A percentile compares a stretch with the other conserved stretches of the same genome.
phyloP scores from a whole-genome alignment of 1,140 invertebrate genomes.

The Drosophila guanche region DNA sequence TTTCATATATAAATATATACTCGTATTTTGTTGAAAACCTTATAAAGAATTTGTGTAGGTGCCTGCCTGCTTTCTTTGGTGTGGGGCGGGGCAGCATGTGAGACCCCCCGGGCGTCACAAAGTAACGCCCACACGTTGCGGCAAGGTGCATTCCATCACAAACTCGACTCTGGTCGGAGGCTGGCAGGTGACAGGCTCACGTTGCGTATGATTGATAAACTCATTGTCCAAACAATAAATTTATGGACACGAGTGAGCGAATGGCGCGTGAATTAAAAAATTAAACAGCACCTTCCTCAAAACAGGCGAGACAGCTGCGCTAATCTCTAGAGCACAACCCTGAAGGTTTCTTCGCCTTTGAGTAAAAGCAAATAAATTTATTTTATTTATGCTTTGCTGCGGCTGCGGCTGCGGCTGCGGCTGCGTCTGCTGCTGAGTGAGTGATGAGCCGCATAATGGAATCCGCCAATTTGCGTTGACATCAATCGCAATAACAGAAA shows the following conservation, averaged over 20 bases:
- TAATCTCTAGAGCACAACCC: conserved; percentile 57
- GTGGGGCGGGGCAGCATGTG: conserved; percentile 34
- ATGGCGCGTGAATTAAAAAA: conserved; percentile 23
- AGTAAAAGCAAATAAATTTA: conserved; percentile 42
- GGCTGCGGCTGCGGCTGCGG: conserved; percentile 21
- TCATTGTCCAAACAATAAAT: conserved; percentile 42
- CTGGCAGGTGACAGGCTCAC: conserved; percentile 64
- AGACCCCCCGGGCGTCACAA: conserved; percentile 15
- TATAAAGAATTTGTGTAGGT: conserved; percentile 23
- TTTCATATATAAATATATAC: conserved; percentile 32
- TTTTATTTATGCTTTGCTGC: conserved; percentile 36
- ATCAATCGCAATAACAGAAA: conserved; percentile 36
- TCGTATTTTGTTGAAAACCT: conserved; percentile 15
- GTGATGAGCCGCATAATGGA: conserved; percentile 73
- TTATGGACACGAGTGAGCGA: conserved; percentile 29
- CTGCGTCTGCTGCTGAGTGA: conserved; percentile 40
- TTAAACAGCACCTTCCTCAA: conserved; percentile 26
- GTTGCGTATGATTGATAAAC: conserved; percentile 77
- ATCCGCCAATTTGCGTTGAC: conserved; percentile 75
- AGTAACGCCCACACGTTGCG: conserved; percentile 58
- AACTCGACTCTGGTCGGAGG: conserved; percentile 26
- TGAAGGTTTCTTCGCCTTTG: conserved; percentile 49
- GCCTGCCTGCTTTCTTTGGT: too few relatives aligned
- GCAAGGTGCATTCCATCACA: conserved; percentile 40
- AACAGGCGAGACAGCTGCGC: conserved; percentile 51